These are phyloP conservation scores for Erpetoichthys calabaricus DNA, from an alignment of 2,797 vertebrate species.

Conservation along the genomic window DNA sequence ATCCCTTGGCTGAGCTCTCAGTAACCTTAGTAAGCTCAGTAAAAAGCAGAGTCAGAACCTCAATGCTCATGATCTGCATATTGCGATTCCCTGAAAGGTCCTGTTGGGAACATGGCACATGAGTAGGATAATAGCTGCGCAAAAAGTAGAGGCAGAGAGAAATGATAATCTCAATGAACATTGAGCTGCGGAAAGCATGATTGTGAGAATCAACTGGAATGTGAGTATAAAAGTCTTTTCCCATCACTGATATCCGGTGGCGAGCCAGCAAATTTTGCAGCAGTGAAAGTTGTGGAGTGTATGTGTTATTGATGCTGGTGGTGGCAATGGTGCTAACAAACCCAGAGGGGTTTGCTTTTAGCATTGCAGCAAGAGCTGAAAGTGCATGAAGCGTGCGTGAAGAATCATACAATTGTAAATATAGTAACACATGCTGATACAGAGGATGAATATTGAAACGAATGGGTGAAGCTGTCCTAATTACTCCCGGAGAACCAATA, in stretches of 20 bases:
- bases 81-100: conserved; percentile 90
- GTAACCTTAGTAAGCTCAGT: conserved; percentile 81
- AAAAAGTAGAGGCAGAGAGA: conserved; percentile 90
- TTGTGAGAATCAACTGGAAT: conserved; percentile 86
- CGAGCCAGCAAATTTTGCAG: conserved; percentile 91
- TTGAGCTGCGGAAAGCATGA: conserved; percentile 88
- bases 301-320: conserved; percentile 91
- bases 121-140: conserved; percentile 87
- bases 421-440: conserved; percentile 89
- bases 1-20: conserved; percentile 86
- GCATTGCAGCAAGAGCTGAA: conserved; percentile 82
- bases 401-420: conserved; percentile 94
- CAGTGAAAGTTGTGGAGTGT: conserved; percentile 87
- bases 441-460: conserved; percentile 87
- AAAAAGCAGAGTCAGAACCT: conserved; percentile 87
- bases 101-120: conserved; percentile 67
- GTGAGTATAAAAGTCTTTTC: conserved; percentile 94
- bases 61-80: conserved; percentile 95
- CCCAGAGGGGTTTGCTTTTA: conserved; percentile 77
- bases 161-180: conserved; percentile 96
- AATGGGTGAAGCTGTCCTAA: conserved; percentile 55
- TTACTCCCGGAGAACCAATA: conserved; percentile 70
- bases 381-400: conserved; percentile 84
- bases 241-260: conserved; percentile 91
- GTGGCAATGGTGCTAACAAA: conserved; percentile 93